Evolutionary conservation across 2,888 invertebrate genomes (phyloP).

Genomic region (Geophilus truncorum): DNA sequence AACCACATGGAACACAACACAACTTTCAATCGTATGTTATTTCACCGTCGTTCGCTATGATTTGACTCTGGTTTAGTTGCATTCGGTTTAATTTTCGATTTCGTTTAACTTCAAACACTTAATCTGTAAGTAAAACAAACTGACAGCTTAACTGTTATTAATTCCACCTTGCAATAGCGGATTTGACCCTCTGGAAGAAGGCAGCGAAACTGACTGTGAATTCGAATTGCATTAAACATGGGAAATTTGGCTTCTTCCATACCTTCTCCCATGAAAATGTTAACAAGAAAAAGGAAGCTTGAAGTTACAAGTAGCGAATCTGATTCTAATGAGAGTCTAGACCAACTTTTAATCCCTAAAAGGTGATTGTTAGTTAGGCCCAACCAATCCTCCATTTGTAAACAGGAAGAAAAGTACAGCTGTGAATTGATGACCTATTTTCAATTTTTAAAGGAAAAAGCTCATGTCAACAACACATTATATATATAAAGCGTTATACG

Average conservation of each 20-base stretch:
- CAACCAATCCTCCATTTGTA: too few species aligned
- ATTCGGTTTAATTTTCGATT: background rate
- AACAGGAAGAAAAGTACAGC: background rate
- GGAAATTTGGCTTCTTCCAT: background rate
- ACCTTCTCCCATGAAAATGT: background rate
- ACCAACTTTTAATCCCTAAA: conserved; percentile 60
- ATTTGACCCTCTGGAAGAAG: too few species aligned
- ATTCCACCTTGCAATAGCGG: too few species aligned
- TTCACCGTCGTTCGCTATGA: conserved; percentile 4
- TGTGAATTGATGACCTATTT: background rate
- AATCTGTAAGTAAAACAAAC: background rate
- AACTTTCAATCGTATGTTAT: background rate
- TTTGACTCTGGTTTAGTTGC: background rate
- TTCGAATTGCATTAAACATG: background rate
- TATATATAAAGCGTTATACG: conserved; percentile 69
- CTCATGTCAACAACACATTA: conserved; percentile 68
- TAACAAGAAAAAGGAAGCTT: background rate
- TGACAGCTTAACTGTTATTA: too few species aligned
- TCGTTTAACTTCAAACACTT: background rate
- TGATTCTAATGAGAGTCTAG: conserved; percentile 48
- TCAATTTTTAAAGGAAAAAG: conserved; percentile 55
- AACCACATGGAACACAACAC: background rate
- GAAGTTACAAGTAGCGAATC: background rate
- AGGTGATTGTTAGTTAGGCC: conserved; percentile 53
- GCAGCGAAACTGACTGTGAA: too few species aligned